A percentile compares a stretch with the other conserved stretches of the same genome.
Conservation (phyloP, 2,888 invertebrate species). For the Catocala nupta region DNA sequence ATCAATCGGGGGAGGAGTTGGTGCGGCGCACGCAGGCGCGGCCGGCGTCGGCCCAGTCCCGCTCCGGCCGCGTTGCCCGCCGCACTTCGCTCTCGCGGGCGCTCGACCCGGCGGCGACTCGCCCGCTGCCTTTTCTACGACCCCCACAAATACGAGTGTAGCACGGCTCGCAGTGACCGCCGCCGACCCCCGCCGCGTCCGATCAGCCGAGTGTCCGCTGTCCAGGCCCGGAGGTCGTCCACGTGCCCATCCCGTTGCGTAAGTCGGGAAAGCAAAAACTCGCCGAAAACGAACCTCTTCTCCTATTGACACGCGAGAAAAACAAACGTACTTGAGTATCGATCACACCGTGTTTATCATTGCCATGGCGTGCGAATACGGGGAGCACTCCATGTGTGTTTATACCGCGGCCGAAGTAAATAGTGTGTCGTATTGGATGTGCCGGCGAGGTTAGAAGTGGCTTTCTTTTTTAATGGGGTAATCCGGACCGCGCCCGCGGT, state of each 20-base stretch:
- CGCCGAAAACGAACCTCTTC: conserved; percentile 70
- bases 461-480: conserved; percentile 69
- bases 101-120: conserved; percentile 79
- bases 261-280: conserved; percentile 71
- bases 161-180: conserved; percentile 41
- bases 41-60: conserved; percentile 77
- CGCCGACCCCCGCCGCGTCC: conserved; percentile 40
- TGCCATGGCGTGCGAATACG: conserved; percentile 58
- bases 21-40: conserved; percentile 67
- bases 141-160: conserved; percentile 56
- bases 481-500: conserved; percentile 78
- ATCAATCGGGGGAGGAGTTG: conserved; percentile 81
- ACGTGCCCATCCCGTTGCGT: conserved; percentile 80
- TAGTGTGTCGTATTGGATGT: conserved; percentile 56
- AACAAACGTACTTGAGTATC: conserved; percentile 76
- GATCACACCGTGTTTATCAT: conserved; percentile 78
- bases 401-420: conserved; percentile 60
- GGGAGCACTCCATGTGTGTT: conserved; percentile 58
- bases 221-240: conserved; percentile 53
- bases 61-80: conserved; percentile 82
- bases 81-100: conserved; percentile 76
- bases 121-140: conserved; percentile 68
- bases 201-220: conserved; percentile 48
- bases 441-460: conserved; percentile 65
- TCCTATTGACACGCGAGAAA: conserved; percentile 79